Percentiles rank a stretch among this genome's conserved stretches.
Evolutionary conservation across 2,888 invertebrate species (phyloP).

Genomic region (Diarsia mendica): DNA sequence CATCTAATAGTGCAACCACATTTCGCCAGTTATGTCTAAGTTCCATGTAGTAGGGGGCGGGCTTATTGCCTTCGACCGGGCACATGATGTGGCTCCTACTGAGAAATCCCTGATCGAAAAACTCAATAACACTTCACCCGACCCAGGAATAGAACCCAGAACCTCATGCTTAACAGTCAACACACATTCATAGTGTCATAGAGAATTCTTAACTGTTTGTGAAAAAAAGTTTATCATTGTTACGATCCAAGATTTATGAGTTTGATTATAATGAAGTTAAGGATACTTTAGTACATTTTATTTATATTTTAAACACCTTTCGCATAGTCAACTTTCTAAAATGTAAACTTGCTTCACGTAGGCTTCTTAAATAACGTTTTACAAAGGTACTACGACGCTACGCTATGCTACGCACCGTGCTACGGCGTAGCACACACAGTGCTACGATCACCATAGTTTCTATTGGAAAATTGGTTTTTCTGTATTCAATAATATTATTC

Average conservation of each 20-base stretch:
- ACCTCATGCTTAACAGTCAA: no score
- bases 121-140: no score
- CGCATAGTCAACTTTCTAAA: background rate
- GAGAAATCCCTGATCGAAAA: no score
- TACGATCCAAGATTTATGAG: background rate
- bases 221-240: no score
- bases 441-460: background rate
- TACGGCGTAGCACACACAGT: conserved; percentile 19
- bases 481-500: background rate
- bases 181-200: background rate
- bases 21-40: no score
- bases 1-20: no score
- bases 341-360: background rate
- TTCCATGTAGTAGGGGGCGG: no score
- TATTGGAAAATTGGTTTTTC: background rate
- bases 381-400: background rate
- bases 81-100: no score
- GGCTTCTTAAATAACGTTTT: background rate
- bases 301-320: background rate
- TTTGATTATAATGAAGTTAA: background rate
- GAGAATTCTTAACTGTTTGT: background rate
- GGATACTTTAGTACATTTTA: background rate
- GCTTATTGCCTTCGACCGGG: no score
- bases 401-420: background rate
- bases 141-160: no score